These are phyloP conservation scores for Pipistrellus nathusii DNA, from an alignment of 2,797 vertebrate genomes.

Conservation along the genomic window DNA sequence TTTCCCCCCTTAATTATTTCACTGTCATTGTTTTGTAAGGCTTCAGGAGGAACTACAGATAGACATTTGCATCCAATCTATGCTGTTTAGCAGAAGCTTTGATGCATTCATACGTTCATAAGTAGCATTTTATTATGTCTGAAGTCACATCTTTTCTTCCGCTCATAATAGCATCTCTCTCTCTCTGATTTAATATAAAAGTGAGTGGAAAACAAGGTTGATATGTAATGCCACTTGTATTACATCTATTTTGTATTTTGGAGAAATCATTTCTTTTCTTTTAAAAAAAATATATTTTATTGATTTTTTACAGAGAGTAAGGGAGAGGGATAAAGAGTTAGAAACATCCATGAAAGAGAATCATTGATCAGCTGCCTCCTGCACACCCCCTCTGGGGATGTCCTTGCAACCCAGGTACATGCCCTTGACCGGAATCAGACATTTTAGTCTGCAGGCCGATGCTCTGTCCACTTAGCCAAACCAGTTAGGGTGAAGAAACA, in stretches of 20 bases:
- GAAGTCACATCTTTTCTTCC: background rate
- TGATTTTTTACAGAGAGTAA: too few species aligned
- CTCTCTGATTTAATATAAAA: constrained; percentile 63
- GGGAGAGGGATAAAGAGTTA: too few species aligned
- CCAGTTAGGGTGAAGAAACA: background rate
- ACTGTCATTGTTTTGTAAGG: constrained; percentile 26
- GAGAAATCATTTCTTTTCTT: background rate
- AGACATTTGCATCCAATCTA: constrained; percentile 57
- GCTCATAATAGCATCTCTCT: background rate
- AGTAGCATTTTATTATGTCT: constrained; percentile 62
- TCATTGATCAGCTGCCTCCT: too few species aligned
- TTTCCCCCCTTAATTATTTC: background rate
- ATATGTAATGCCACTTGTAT: background rate
- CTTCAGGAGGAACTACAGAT: constrained; percentile 12
- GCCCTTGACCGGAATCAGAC: too few species aligned
- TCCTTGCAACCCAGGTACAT: too few species aligned
- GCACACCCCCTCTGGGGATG: too few species aligned
- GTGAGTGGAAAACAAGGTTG: constrained; percentile 19
- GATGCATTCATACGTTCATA: constrained; percentile 61
- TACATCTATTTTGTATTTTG: constrained; percentile 19
- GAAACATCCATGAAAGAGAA: too few species aligned
- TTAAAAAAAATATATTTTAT: too few species aligned
- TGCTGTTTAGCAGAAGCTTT: background rate
- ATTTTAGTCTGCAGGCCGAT: too few species aligned
- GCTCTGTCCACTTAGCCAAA: too few species aligned